phyloP scores from a whole-genome alignment of 2,797 vertebrate species.

The Sebastes umbrosus region DNA sequence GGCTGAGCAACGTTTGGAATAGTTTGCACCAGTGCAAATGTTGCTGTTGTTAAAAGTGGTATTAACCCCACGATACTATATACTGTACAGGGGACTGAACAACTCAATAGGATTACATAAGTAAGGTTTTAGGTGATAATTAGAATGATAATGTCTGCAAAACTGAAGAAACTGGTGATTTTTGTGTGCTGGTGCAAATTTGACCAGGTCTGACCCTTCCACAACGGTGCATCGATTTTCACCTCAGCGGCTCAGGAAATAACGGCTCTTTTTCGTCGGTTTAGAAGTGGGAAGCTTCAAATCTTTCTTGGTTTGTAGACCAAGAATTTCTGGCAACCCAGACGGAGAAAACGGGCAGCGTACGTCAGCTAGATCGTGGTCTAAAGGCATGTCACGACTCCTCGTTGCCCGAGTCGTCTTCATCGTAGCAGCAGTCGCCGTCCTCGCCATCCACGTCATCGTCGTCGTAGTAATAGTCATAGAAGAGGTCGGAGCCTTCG shows the following conservation, averaged over 20 bases:
- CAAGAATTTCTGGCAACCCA: conserved; percentile 61
- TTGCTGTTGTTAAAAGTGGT: conserved; percentile 48
- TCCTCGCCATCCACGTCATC: conserved; percentile 88
- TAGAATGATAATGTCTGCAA: conserved; percentile 9
- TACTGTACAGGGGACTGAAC: conserved; percentile 21
- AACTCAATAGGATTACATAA: conserved; percentile 20
- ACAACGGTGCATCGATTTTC: conserved; percentile 39
- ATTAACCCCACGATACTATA: conserved; percentile 38
- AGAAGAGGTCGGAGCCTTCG: conserved; percentile 93
- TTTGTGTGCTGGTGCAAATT: conserved; percentile 77
- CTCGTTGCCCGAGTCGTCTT: conserved; percentile 91
- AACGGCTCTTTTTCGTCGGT: conserved; percentile 63
- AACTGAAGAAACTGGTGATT: conserved; percentile 42
- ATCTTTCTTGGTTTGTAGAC: conserved; percentile 62
- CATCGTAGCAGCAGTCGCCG: conserved; percentile 87
- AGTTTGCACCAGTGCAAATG: conserved; percentile 74
- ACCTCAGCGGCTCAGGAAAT: conserved; percentile 57
- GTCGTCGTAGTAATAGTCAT: conserved; percentile 93
- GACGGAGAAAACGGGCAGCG: conserved; percentile 37
- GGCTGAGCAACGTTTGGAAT: conserved; percentile 49
- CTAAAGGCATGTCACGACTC: conserved; percentile 86
- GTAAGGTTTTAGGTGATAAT: conserved; percentile 51
- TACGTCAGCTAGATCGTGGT: conserved; percentile 23
- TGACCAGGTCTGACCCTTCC: conserved; percentile 55
- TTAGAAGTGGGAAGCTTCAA: conserved; percentile 67